phyloP scores from a whole-genome alignment of 2,113 vertebrate genomes.

The Ailurus styani region DNA sequence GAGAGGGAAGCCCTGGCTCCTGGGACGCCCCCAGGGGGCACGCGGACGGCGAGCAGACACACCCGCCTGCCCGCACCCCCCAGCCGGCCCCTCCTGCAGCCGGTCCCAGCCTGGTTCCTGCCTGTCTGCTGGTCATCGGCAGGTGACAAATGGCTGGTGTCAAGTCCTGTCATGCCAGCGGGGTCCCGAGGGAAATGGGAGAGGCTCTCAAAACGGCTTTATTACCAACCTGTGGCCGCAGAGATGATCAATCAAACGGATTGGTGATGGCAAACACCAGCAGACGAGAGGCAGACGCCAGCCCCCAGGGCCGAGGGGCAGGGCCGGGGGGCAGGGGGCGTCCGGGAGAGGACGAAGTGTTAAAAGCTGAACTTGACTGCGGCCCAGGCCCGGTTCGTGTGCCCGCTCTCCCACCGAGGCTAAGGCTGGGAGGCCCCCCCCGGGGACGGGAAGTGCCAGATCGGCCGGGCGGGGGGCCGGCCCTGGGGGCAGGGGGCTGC shows the following conservation, averaged over 20 bases:
- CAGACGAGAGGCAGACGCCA: constrained; percentile 82
- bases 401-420: neutral
- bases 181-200: constrained; percentile 89
- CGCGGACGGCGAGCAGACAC: rapidly evolving
- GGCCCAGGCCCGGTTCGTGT: neutral
- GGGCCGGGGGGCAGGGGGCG: constrained; percentile 53
- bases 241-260: constrained; percentile 95
- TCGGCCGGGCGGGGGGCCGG: neutral
- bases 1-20: neutral
- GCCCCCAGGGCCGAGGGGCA: constrained; percentile 58
- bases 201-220: constrained; percentile 87
- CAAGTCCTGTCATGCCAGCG: constrained; percentile 90
- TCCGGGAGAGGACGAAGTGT: neutral
- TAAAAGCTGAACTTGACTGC: constrained; percentile 12
- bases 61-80: rapidly evolving
- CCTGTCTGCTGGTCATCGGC: constrained; percentile 67
- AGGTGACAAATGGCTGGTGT: constrained; percentile 96
- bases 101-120: neutral
- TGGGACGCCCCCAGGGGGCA: neutral
- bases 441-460: neutral
- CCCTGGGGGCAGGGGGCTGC: rapidly evolving
- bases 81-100: rapidly evolving
- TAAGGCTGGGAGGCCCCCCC: neutral
- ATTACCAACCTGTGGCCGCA: constrained; percentile 91
- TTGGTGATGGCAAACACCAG: constrained; percentile 89